phyloP scores from a whole-genome alignment of 2,888 invertebrate genomes.

The Drosophila multiciliata region DNA sequence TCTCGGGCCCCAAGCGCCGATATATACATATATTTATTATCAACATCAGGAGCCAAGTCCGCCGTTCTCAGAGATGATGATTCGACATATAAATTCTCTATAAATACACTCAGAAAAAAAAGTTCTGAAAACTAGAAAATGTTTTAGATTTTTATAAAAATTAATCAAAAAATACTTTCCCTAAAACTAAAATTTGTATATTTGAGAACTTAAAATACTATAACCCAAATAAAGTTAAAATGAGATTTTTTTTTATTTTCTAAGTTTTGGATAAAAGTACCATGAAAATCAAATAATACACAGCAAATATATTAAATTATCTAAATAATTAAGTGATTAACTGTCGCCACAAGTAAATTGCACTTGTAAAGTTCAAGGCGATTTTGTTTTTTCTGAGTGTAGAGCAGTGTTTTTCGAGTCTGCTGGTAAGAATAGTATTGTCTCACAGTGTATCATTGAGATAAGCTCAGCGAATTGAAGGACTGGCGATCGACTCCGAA shows the following conservation, averaged over 20 bases:
- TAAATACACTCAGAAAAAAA: background rate
- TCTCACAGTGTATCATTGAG: background rate
- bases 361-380: background rate
- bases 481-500: slow-evolving; percentile 28
- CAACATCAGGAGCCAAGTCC: background rate
- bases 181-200: background rate
- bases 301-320: background rate
- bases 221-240: too few relatives aligned
- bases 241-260: background rate
- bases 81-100: background rate
- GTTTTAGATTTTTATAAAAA: background rate
- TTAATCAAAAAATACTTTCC: background rate
- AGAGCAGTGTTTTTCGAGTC: background rate
- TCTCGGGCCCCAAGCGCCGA: background rate
- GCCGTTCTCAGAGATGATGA: background rate
- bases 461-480: slow-evolving; percentile 26
- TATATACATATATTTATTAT: background rate
- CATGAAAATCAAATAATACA: background rate
- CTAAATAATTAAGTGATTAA: background rate
- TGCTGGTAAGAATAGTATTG: background rate
- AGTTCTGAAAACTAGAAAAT: background rate
- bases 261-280: background rate
- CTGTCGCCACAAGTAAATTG: too few relatives aligned
- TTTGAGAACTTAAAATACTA: background rate
- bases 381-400: background rate